Evolutionary conservation across 1,140 invertebrate genomes (phyloP), one percentile per base, ranked within the genome.

Genomic region (Saccostrea cuccullata): DNA sequence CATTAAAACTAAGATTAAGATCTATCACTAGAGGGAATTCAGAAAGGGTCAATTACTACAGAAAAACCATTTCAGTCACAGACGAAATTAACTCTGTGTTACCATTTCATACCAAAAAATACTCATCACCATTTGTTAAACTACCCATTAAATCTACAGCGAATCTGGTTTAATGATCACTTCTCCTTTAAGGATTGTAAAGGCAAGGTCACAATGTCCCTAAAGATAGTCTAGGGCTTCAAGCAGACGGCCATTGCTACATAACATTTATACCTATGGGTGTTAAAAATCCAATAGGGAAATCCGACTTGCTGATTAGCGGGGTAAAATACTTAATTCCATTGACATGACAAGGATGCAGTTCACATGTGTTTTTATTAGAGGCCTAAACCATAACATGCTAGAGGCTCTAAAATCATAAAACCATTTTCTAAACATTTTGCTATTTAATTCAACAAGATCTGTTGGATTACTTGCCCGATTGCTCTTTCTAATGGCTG

Each of bases 401-500:
- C 84, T 58, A 36, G 47, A 23, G 84, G 58, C 55, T 85, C 56
- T 60, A 15, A 85, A 85, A 64, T 85, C 84, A 56, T 40, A 60
- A 85, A 85, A 85, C 84, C 84, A 36, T 64, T 85, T 64, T 85
- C 55, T 56, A 85, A 85, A 85, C 56, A 85, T 64, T 85, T 64
- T 60, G 84, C 56, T 85, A 30, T 58, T 85, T 85, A 60, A 85
- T 56, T 60, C 58, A 85, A 56, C 58, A 58, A 64, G 84, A 85
- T 85, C 56, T 58, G 56, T 58, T 36, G 82, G 87, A 88, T 88
- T 88, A 88, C 26, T 70, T 85, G 87, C 87, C 83, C 70, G 55
- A 85, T 70, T 88, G 67, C 83, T 77, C 87, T 77, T 88, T 88
- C 70, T 77, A 58, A 82, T 70, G 58, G 87, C 60, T 88, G 67